These are phyloP conservation scores for Fragum fragum DNA, from an alignment of 2,888 invertebrate species.

Conservation along the genomic window DNA sequence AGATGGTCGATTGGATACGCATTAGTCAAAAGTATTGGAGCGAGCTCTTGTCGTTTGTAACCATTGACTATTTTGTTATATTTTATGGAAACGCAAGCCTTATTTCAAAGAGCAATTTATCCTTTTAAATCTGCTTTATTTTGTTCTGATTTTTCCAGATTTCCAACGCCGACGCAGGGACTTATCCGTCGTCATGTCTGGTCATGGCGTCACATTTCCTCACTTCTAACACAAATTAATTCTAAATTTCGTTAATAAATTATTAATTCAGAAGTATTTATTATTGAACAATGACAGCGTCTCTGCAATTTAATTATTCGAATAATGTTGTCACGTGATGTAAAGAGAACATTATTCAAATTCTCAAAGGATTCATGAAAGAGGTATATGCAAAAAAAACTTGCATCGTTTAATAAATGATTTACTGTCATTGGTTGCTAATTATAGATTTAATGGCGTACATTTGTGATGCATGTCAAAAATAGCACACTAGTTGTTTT, in stretches of 20 bases:
- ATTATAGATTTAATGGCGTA: neutral
- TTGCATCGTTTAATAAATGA: neutral
- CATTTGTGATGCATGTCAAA: neutral
- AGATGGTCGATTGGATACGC: too few species aligned
- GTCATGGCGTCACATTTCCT: slow-evolving; percentile 7
- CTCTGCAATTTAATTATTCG: slow-evolving; percentile 22
- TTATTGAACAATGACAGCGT: slow-evolving; percentile 30
- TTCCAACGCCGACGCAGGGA: slow-evolving; percentile 17
- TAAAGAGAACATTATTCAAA: neutral
- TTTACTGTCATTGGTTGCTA: slow-evolving; percentile 2
- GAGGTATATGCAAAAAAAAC: neutral
- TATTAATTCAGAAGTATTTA: slow-evolving; percentile 29
- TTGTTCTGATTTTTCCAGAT: too few species aligned
- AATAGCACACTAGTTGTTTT: too few species aligned
- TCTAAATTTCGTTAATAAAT: slow-evolving; percentile 9
- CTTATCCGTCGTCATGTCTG: slow-evolving; percentile 8
- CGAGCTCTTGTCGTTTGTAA: too few species aligned
- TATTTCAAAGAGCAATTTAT: too few species aligned
- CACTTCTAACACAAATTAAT: slow-evolving; percentile 3
- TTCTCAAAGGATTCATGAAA: slow-evolving; percentile 3
- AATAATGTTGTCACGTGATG: slow-evolving; percentile 12
- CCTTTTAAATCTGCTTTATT: too few species aligned
- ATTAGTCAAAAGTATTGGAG: too few species aligned
- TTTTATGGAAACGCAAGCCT: too few species aligned
- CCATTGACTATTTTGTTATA: too few species aligned